Evolutionary conservation across 2,797 vertebrate species (phyloP).

Genomic region (Rhinatrema bivittatum): DNA sequence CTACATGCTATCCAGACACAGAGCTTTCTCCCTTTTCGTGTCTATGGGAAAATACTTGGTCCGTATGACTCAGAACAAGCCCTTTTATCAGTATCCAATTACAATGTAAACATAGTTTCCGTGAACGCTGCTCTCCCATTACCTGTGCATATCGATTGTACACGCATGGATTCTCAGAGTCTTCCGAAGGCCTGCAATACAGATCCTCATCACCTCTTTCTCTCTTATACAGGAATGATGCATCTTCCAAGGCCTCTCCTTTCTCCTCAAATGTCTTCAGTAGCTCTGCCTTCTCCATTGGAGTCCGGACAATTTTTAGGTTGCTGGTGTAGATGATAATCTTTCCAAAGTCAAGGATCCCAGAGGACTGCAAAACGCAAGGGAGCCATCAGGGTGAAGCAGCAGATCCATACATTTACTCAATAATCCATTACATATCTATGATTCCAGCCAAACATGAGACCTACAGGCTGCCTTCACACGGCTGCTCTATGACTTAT

Average conservation of each 20-base stretch:
- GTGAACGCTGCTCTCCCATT: too few relatives aligned
- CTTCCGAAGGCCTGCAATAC: conserved; percentile 1
- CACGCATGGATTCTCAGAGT: background rate
- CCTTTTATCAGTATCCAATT: too few relatives aligned
- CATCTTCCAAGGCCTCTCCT: conserved; percentile 34
- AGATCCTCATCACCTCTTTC: background rate
- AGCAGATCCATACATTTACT: background rate
- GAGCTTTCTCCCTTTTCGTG: too few relatives aligned
- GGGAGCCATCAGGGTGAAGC: too few relatives aligned
- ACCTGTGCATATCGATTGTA: conserved; percentile 38
- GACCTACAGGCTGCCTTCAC: accelerated
- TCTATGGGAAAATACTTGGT: too few relatives aligned
- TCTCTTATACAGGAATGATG: conserved; percentile 19
- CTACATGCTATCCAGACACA: too few relatives aligned
- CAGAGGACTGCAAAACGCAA: conserved; percentile 46
- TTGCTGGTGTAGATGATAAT: conserved; percentile 97
- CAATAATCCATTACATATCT: background rate
- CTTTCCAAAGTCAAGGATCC: conserved; percentile 87
- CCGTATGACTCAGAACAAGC: too few relatives aligned
- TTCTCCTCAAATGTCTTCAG: conserved; percentile 52
- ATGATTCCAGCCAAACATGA: background rate
- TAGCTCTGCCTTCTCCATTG: conserved; percentile 65
- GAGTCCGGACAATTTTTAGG: conserved; percentile 84
- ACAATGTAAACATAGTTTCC: too few relatives aligned
- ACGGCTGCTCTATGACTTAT: too few relatives aligned